Evolutionary conservation across 2,888 invertebrate genomes (phyloP).

Genomic region (Volucella zonaria): DNA sequence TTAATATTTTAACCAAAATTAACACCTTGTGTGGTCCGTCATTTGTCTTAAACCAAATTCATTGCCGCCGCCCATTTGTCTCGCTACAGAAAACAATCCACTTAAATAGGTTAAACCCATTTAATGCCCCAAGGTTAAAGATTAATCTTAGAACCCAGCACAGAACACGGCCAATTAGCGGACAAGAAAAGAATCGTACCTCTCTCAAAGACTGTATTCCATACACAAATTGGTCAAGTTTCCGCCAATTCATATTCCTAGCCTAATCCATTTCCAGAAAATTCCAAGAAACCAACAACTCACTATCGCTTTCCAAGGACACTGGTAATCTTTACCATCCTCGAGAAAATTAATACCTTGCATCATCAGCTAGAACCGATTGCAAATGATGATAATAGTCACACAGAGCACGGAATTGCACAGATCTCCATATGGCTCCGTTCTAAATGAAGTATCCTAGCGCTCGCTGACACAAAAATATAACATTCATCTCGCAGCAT

Average conservation of each 20-base stretch:
- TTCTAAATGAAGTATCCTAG: constrained; percentile 24
- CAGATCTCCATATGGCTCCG: constrained; percentile 60
- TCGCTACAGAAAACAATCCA: neutral
- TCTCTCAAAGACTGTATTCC: neutral
- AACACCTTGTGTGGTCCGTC: constrained; percentile 6
- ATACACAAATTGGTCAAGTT: constrained; percentile 47
- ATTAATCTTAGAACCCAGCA: constrained; percentile 32
- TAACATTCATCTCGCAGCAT: constrained; percentile 65
- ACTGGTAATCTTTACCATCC: constrained; percentile 12
- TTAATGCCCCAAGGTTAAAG: constrained; percentile 7
- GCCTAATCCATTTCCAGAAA: constrained; percentile 47
- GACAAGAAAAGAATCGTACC: neutral
- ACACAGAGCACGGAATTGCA: neutral
- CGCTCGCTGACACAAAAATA: constrained; percentile 60
- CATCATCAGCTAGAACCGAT: constrained; percentile 53
- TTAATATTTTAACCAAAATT: neutral
- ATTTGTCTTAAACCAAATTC: neutral
- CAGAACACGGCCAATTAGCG: constrained; percentile 27
- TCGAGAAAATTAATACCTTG: constrained; percentile 53
- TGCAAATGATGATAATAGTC: constrained; percentile 52
- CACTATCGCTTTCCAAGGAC: constrained; percentile 47
- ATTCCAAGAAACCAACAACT: constrained; percentile 21
- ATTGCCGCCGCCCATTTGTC: neutral
- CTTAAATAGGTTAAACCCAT: neutral
- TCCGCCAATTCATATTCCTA: constrained; percentile 22